These are phyloP conservation scores for Anastrepha ludens DNA, from an alignment of 1,140 invertebrate species.

Conservation along the genomic window DNA sequence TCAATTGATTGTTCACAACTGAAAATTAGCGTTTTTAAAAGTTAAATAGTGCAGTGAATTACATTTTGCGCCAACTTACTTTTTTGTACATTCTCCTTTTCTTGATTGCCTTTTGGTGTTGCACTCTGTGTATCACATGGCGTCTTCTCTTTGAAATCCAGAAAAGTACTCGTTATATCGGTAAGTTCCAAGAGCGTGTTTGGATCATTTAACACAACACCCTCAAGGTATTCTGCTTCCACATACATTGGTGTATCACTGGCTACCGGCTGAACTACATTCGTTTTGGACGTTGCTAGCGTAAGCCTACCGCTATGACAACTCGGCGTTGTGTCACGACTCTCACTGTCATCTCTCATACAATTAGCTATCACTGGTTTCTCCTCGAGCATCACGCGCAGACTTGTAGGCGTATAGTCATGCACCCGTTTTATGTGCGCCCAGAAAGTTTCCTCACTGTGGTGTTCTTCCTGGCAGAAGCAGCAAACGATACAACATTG, in stretches of 20 bases:
- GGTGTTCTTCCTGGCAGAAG: slow-evolving; percentile 28
- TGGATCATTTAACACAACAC: neutral
- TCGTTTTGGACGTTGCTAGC: neutral
- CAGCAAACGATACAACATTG: slow-evolving; percentile 46
- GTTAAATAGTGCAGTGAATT: neutral
- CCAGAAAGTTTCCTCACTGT: slow-evolving; percentile 13
- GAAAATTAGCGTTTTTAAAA: neutral
- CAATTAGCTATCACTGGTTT: neutral
- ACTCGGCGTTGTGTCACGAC: neutral
- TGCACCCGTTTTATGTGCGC: slow-evolving; percentile 25
- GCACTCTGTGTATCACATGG: neutral
- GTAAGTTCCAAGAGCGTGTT: neutral
- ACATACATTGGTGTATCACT: neutral
- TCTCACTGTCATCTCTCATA: neutral
- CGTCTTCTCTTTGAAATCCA: neutral
- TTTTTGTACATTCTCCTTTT: neutral
- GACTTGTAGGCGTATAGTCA: slow-evolving; percentile 16
- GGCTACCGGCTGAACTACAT: neutral
- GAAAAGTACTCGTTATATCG: neutral
- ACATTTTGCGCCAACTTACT: neutral
- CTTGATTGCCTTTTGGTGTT: neutral
- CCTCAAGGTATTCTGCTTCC: neutral
- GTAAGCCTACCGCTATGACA: neutral
- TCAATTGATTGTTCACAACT: neutral
- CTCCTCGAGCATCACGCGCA: neutral